Conservation (phyloP, 2,113 vertebrate species). For the Salvelinus sp. region DNA sequence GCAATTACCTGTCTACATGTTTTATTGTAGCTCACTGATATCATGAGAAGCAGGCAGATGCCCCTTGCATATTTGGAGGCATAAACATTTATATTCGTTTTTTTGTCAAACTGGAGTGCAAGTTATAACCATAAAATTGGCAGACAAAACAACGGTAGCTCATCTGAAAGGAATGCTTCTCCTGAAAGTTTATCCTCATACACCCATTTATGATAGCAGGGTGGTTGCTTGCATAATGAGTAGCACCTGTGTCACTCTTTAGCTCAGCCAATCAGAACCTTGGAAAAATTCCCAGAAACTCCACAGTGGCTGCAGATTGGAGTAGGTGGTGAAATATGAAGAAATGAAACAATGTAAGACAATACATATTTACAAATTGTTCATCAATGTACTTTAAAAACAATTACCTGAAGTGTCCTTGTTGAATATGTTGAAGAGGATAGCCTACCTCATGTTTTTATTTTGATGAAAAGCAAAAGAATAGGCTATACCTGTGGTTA, state of each 20-base stretch:
- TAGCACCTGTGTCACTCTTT: neutral
- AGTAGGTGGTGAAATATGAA: no score
- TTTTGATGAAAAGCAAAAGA: no score
- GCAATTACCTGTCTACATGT: conserved; percentile 5
- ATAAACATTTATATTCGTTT: neutral
- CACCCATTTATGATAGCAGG: neutral
- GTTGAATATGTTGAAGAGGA: no score
- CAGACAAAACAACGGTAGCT: neutral
- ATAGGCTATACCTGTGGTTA: no score
- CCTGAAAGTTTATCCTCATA: neutral
- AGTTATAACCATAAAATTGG: neutral
- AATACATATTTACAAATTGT: no score
- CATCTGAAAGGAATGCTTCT: neutral
- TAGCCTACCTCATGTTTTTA: no score
- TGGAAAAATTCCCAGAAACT: neutral
- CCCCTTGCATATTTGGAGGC: neutral
- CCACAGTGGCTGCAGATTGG: no score
- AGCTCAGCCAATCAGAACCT: neutral
- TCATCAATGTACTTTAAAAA: no score
- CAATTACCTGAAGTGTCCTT: no score
- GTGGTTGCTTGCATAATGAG: neutral
- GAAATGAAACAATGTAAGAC: no score
- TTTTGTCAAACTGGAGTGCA: neutral
- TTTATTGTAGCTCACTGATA: conserved; percentile 30
- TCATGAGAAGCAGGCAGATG: conserved; percentile 17